These are phyloP conservation scores for Nycteola revayana DNA, from an alignment of 2,888 invertebrate species.

Conservation along the genomic window DNA sequence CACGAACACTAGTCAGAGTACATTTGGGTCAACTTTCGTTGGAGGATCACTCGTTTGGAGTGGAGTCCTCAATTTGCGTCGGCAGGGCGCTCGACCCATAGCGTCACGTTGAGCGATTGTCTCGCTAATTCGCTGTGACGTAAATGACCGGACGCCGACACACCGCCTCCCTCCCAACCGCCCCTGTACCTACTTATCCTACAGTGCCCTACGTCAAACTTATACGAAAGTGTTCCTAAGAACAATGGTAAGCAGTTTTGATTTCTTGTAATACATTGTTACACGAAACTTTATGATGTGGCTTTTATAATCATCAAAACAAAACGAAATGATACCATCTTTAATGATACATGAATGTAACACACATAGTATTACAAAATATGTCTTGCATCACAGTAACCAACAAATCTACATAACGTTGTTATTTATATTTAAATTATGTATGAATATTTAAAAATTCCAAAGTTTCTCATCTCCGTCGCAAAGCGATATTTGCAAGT, in stretches of 20 bases:
- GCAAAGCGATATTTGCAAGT: slow-evolving; percentile 31
- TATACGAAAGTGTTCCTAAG: too few relatives aligned
- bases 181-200: too few relatives aligned
- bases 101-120: slow-evolving; percentile 69
- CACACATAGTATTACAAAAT: slow-evolving; percentile 2
- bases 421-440: slow-evolving; percentile 38
- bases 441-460: slow-evolving; percentile 38
- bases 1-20: slow-evolving; percentile 31
- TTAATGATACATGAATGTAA: too few relatives aligned
- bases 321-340: too few relatives aligned
- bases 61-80: slow-evolving; percentile 63
- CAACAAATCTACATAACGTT: slow-evolving; percentile 27
- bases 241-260: too few relatives aligned
- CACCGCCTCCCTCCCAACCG: too few relatives aligned
- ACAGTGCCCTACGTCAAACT: too few relatives aligned
- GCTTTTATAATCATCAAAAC: too few relatives aligned
- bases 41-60: slow-evolving; percentile 56
- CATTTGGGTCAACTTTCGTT: slow-evolving; percentile 47
- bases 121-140: slow-evolving; percentile 61
- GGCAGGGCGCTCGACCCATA: slow-evolving; percentile 45
- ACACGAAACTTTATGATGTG: too few relatives aligned
- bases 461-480: slow-evolving; percentile 24
- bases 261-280: too few relatives aligned
- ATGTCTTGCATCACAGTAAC: slow-evolving; percentile 15
- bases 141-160: slow-evolving; percentile 5